Conservation (phyloP, 2,888 invertebrate genomes). For the Acanthosepion pharaonis region DNA sequence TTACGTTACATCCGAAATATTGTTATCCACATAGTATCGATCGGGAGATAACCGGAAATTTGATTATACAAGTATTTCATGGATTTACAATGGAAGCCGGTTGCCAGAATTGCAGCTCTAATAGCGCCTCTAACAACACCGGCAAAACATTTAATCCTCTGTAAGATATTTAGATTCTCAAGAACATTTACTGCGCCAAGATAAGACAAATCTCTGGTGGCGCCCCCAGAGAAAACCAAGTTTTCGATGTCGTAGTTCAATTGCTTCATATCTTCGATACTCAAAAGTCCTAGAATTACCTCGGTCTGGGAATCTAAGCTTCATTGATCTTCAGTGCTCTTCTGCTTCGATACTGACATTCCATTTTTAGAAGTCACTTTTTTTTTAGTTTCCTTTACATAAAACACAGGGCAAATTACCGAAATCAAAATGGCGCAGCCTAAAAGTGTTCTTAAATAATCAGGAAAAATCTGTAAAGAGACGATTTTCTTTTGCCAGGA, state of each 20-base stretch:
- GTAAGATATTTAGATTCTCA: background rate
- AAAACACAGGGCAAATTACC: no score
- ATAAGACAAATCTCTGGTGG: background rate
- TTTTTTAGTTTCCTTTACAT: background rate
- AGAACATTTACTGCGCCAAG: background rate
- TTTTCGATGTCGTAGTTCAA: background rate
- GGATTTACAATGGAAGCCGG: background rate
- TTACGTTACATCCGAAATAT: constrained; percentile 59
- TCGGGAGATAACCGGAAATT: background rate
- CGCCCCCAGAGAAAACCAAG: background rate
- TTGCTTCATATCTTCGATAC: background rate
- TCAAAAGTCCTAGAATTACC: background rate
- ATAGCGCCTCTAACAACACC: background rate
- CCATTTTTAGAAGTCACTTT: background rate
- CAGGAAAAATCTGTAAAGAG: no score
- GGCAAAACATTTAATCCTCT: background rate
- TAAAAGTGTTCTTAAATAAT: no score
- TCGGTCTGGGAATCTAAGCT: background rate
- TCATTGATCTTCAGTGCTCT: background rate
- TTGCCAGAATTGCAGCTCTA: no score
- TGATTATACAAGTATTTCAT: background rate
- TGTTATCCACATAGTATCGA: background rate
- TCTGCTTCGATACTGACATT: background rate
- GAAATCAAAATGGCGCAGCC: no score
- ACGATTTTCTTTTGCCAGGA: no score